Evolutionary conservation across 2,113 vertebrate species (phyloP).

Genomic region (Vidua chalybeata): DNA sequence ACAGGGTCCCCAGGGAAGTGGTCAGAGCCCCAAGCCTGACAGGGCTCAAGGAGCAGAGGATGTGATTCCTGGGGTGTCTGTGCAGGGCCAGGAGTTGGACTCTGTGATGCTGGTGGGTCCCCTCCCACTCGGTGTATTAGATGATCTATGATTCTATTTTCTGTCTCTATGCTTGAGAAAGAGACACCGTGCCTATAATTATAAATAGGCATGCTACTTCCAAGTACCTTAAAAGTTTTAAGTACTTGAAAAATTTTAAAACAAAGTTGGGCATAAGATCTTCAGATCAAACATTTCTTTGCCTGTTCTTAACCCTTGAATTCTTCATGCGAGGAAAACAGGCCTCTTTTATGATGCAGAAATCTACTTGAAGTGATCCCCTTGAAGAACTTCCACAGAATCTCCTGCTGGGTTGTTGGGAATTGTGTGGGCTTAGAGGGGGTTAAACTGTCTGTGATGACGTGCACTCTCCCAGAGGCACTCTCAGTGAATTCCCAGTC

Average conservation of each 20-base stretch:
- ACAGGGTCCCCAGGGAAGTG: neutral
- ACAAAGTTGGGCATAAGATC: neutral
- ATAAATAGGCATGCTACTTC: neutral
- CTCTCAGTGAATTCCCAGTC: neutral
- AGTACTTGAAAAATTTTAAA: neutral
- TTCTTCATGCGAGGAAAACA: neutral
- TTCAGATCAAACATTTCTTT: neutral
- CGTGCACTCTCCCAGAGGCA: rapidly evolving
- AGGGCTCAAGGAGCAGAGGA: rapidly evolving
- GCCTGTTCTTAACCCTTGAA: neutral
- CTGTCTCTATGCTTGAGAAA: neutral
- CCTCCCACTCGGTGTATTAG: rapidly evolving
- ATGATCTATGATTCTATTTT: neutral
- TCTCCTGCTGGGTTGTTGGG: neutral
- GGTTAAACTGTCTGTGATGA: neutral
- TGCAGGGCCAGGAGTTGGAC: neutral
- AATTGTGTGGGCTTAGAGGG: neutral
- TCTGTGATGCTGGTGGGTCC: too few species aligned
- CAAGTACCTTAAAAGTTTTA: neutral
- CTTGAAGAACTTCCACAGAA: neutral
- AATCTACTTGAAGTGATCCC: neutral
- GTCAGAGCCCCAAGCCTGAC: neutral
- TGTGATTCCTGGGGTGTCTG: neutral
- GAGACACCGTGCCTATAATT: neutral
- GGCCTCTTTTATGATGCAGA: neutral